Base-by-base conservation (phyloP, 2,113 vertebrate genomes). In the Cyphomyrus discorhynchus region DNA sequence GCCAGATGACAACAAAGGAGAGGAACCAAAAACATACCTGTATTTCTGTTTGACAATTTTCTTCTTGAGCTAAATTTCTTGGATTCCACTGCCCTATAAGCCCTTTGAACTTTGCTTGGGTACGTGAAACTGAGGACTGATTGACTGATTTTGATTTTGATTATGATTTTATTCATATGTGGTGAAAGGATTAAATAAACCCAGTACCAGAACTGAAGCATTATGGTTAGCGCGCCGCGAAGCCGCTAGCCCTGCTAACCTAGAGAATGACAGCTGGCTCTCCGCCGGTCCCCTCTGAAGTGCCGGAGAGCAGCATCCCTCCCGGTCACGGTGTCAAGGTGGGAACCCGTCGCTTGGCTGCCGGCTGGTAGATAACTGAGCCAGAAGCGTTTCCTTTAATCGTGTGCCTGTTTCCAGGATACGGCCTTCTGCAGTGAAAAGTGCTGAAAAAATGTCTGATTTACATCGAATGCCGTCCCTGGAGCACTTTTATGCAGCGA, bases 331-430 rank as follows among this genome's bases (percentile, higher is more conserved):
- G 74, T 42, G 74, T 80, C 74, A 80, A 80, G 74, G 74, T 80
- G 74, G 70, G 74, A 80, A 15, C 31, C 31, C 74, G 35, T 42
- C 31, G 5, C 74, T 80, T 80, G 74, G 35, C 74, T 80, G 74
- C 74, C 6, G 35, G 6, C 74, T 80, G 2, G 15, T 3, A n/a
- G 74, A 42, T 80, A 80, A 42, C 74, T 19, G 15, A 80, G 74
- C 74, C 74, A 80, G 74, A 39, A 80, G 74, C 13, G 13, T 80
- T 80, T 80, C 74, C 74, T 80, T 80, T 80, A 80, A 80, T 80
- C 74, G 35, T 19, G 35, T 80, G 74, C 74, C 74, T 42, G 74
- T 80, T 80, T 42, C 74, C 74, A 39, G 74, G 74, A 80, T 39
- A 80, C 35, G 15, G 74, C 74, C 35, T 80, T 80, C 35, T 39